Base-by-base conservation (phyloP, 1,140 invertebrate genomes). In the Acromyrmex heyeri region DNA sequence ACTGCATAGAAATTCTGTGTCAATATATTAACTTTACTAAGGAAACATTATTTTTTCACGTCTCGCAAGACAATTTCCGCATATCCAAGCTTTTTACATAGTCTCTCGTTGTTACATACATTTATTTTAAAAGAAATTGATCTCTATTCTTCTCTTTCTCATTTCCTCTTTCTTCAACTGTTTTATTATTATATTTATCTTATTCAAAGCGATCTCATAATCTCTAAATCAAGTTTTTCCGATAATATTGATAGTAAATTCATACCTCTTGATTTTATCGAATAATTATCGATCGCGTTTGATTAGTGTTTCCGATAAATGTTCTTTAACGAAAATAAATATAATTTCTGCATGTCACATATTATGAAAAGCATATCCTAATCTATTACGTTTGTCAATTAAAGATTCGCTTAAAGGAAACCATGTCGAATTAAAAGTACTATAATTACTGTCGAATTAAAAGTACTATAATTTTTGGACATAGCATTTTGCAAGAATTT, bases 11-110 rank as follows among this genome's bases (percentile, higher is more conserved):
- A 81, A 57, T 70, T 69, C 34, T 38, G 21, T 38, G 21, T 57
- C 30, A 53, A 30, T 70, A 7, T 81, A 69, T 69, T 69, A 55
- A 6, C 21, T 57, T 75, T 34, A 62, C 53, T 18, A 34, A 62
- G 18, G 14, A 61, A 75, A 61, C 3, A 16, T 50, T 59, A 75
- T 76, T 48, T 24, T n/a, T 18, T 72, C 24, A 12, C 1, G 3
- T 73, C 59, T 48, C 7, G 21, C 7, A 7, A 0, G 18, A 12
- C 18, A 18, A 30, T 27, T 61, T 83, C 27, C 14, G 12, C 21
- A 8, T 38, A 50, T 50, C 48, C 14, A 30, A 44, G 38, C 16
- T 62, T 48, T 44, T 27, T 1, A 6, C 8, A 8, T 16, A 21
- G 50, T 5, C 16, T 38, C 4, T 21, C 7, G 1, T 50, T 50